Evolutionary conservation across 2,113 vertebrate species (phyloP).

Genomic region (Clarias magur): DNA sequence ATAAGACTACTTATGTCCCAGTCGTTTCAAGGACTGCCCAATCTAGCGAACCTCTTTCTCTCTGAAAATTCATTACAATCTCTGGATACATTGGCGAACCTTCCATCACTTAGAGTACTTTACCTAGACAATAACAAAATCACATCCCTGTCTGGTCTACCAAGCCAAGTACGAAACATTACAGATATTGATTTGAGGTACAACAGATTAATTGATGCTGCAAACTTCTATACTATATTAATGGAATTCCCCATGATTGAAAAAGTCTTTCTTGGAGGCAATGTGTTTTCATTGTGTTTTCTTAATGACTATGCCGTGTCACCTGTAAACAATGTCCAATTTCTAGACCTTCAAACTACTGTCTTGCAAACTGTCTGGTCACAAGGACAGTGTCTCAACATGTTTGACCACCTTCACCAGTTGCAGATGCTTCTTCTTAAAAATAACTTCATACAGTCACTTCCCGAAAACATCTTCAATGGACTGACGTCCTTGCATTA

Average conservation of each 20-base stretch:
- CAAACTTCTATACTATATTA: constrained; percentile 69
- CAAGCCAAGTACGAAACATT: constrained; percentile 11
- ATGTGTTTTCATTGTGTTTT: constrained; percentile 74
- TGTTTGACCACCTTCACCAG: constrained; percentile 76
- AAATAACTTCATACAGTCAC: constrained; percentile 73
- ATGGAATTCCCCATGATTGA: constrained; percentile 59
- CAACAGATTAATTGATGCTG: constrained; percentile 75
- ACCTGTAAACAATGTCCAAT: constrained; percentile 64
- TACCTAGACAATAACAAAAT: constrained; percentile 78
- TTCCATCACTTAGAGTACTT: constrained; percentile 64
- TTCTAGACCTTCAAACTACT: constrained; percentile 78
- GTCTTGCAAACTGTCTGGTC: constrained; percentile 80
- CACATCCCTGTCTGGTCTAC: constrained; percentile 2
- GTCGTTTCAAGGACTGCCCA: constrained; percentile 72
- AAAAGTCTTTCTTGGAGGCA: constrained; percentile 71
- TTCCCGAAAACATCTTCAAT: constrained; percentile 78
- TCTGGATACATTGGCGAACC: constrained; percentile 57
- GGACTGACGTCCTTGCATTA: constrained; percentile 71
- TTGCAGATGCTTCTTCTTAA: constrained; percentile 73
- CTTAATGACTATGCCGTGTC: background rate
- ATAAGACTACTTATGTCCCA: constrained; percentile 70
- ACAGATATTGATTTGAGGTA: constrained; percentile 66
- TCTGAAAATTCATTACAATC: constrained; percentile 78
- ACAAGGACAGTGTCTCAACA: constrained; percentile 70
- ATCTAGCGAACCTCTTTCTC: constrained; percentile 71